Percentiles rank a stretch among this genome's conserved stretches.
phyloP scores from a whole-genome alignment of 2,113 vertebrate genomes.

The Quiscalus mexicanus region DNA sequence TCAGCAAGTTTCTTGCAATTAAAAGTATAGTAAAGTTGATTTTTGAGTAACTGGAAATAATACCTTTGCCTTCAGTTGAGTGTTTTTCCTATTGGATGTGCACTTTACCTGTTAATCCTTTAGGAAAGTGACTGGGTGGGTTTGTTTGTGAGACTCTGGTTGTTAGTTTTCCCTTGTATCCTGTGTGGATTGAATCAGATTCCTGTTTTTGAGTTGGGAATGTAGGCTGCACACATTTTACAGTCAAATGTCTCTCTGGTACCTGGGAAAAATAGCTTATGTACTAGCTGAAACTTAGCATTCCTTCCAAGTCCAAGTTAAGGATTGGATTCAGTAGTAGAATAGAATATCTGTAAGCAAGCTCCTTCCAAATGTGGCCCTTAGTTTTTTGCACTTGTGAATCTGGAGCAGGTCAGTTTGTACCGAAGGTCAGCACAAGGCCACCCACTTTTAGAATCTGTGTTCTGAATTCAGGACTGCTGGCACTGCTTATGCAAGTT shows the following conservation, averaged over 20 bases:
- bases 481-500: background rate
- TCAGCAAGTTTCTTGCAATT: background rate
- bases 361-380: background rate
- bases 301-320: background rate
- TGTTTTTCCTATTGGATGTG: background rate
- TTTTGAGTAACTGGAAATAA: background rate
- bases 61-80: background rate
- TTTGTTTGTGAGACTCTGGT: background rate
- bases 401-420: background rate
- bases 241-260: background rate
- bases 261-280: background rate
- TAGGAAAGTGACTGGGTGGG: background rate
- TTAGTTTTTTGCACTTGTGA: fast-evolving
- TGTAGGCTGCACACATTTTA: background rate
- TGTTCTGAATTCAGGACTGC: background rate
- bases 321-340: background rate
- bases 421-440: background rate
- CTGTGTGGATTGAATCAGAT: background rate
- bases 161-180: background rate
- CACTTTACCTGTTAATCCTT: fast-evolving
- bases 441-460: too few species aligned
- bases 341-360: fast-evolving
- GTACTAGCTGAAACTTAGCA: background rate
- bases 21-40: background rate
- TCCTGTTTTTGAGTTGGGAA: background rate